These are phyloP conservation scores for Lemur catta DNA, from an alignment of 2,797 vertebrate species.

Conservation along the genomic window DNA sequence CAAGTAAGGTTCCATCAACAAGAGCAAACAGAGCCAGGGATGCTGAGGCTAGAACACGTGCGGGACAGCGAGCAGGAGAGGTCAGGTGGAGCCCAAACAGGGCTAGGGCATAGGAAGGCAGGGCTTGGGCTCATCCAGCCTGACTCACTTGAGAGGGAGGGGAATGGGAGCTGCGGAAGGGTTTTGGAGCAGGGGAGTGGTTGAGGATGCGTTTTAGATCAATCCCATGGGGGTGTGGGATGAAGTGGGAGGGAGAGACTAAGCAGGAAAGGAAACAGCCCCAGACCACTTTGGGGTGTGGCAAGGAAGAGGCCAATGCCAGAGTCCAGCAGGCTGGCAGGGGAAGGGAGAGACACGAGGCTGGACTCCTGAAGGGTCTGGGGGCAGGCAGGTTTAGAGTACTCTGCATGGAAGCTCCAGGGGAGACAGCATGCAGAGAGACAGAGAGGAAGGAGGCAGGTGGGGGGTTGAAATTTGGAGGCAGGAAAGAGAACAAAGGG, in stretches of 20 bases:
- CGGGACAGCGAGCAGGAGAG: not conserved
- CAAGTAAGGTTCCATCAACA: not conserved
- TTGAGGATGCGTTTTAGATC: not conserved
- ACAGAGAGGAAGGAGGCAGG: not conserved
- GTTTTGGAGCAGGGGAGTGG: not conserved
- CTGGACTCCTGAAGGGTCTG: not conserved
- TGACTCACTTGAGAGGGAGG: not conserved
- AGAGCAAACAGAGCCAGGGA: not conserved
- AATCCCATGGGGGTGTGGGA: not conserved
- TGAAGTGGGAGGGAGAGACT: not conserved
- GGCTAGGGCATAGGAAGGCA: not conserved
- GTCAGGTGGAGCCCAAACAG: not conserved
- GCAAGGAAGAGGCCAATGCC: not conserved
- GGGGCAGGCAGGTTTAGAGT: not conserved
- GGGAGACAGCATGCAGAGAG: not conserved
- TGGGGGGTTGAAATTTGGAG: not conserved
- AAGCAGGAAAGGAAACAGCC: not conserved
- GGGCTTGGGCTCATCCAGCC: not conserved
- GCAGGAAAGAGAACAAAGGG: not conserved
- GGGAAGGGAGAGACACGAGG: not conserved
- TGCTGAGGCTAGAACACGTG: not conserved
- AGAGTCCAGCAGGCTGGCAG: not conserved
- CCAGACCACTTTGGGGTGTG: not conserved
- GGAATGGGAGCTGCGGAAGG: not conserved
- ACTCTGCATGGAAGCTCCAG: not conserved